A percentile compares a stretch with the other conserved stretches of the same genome.
phyloP scores from a whole-genome alignment of 2,113 vertebrate genomes.

The Rhinogobius similis region DNA sequence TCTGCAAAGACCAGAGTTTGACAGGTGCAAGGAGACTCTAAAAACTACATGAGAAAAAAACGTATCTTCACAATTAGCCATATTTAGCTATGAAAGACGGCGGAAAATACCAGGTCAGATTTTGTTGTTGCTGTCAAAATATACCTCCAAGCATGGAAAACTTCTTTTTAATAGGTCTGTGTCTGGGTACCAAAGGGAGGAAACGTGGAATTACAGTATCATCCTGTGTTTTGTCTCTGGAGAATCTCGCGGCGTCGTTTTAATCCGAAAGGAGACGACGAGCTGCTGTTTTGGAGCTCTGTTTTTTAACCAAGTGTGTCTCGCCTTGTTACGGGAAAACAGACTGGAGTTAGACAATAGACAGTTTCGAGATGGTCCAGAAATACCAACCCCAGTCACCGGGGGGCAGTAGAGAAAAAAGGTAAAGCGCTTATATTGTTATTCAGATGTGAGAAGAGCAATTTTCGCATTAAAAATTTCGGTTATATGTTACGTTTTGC shows the following conservation, averaged over 20 bases:
- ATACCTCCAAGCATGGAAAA: background rate
- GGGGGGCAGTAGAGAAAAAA: background rate
- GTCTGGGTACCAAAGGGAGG: conserved; percentile 14
- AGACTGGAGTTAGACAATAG: too few relatives aligned
- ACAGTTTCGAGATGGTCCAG: background rate
- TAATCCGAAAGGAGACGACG: conserved; percentile 10
- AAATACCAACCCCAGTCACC: background rate
- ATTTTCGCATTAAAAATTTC: too few relatives aligned
- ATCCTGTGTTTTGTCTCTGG: conserved; percentile 13
- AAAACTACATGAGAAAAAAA: conserved; percentile 8
- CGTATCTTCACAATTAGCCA: background rate
- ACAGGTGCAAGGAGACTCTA: background rate
- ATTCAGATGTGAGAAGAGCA: background rate
- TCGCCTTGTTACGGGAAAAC: background rate
- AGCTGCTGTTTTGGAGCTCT: conserved; percentile 11
- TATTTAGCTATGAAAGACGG: conserved; percentile 4
- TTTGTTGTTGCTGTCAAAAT: background rate
- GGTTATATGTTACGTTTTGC: too few relatives aligned
- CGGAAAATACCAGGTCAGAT: background rate
- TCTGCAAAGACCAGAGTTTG: background rate
- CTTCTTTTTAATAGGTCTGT: conserved; percentile 29
- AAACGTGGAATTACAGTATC: conserved; percentile 13
- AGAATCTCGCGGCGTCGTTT: conserved; percentile 6
- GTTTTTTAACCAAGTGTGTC: background rate
- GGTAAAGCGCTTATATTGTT: background rate